These are phyloP conservation scores for Octopus bimaculoides DNA, from an alignment of 1,140 invertebrate genomes.

Conservation along the genomic window DNA sequence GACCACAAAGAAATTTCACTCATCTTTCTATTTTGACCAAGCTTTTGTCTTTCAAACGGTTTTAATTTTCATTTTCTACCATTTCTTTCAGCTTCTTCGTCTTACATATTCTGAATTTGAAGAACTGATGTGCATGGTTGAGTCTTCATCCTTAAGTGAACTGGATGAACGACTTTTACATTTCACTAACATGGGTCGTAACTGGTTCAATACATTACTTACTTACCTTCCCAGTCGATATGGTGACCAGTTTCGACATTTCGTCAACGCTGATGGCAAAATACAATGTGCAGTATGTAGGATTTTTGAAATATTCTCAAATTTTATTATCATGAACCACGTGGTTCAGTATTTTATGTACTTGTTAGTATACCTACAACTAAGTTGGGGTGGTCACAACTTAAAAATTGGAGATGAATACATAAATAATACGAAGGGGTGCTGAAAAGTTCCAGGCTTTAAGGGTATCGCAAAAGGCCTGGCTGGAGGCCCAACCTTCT, in stretches of 20 bases:
- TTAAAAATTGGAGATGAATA: too few species aligned
- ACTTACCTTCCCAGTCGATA: slow-evolving; percentile 68
- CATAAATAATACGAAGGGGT: background rate
- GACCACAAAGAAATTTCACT: too few species aligned
- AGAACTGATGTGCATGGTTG: slow-evolving; percentile 67
- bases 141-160: slow-evolving; percentile 62
- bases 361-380: background rate
- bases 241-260: slow-evolving; percentile 61
- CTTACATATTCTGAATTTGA: slow-evolving; percentile 67
- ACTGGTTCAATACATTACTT: slow-evolving; percentile 69
- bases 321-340: too few species aligned
- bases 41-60: background rate
- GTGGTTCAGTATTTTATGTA: too few species aligned
- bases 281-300: slow-evolving; percentile 62
- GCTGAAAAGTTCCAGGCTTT: too few species aligned
- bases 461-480: too few species aligned
- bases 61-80: background rate
- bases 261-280: slow-evolving; percentile 65
- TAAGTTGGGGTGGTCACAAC: too few species aligned
- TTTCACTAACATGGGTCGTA: slow-evolving; percentile 66
- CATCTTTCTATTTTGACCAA: too few species aligned
- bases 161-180: slow-evolving; percentile 65
- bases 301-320: background rate
- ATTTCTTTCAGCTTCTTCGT: slow-evolving; percentile 25
- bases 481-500: too few species aligned